Evolutionary conservation across 2,113 vertebrate genomes (phyloP), one percentile per base, ranked within the genome.

Genomic region (Rhodinocichla rosea): DNA sequence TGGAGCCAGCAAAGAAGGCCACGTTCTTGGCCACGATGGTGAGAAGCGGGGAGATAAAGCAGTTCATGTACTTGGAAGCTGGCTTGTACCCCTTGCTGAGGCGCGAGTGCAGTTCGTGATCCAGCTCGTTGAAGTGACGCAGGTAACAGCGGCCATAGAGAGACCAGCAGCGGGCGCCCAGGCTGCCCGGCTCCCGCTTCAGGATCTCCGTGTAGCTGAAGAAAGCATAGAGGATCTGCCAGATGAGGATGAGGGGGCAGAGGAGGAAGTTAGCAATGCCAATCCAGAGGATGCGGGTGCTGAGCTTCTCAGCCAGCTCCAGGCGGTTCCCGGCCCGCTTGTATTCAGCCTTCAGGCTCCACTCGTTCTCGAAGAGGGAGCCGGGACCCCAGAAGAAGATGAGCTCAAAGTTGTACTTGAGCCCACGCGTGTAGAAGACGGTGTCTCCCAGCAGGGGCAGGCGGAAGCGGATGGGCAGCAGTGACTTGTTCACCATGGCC

Each of bases 41-140:
- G 95, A 99, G 97, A 83, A 99, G 98, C 0, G 99, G 99, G 12
- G 99, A 99, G 92, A 99, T 98, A 96, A 99, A 99, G 92, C 99
- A 99, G 98, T 99, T 99, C 99, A 99, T 99, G 90, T 99, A 99
- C 97, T 99, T 99, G 97, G 99, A 99, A 70, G 99, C 99, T 2
- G 99, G 98, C 97, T 99, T 99, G 97, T 99, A 99, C 76, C 99
- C 99, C 93, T 99, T 99, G 97, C 97, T 99, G 94, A 99, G 99
- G 62, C 99, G 99, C 0, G 99, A 99, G 96, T 99, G 99, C 85
- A 99, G 98, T 96, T 99, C 99, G 0, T 99, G 99, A 94, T 99
- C 99, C 94, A 99, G 97, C 97, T 99, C 99, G 1, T 99, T 99
- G 97, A 99, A 99, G 96, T 99, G 99, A 22, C 99, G 98, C 90